Evolutionary conservation across 2,888 invertebrate genomes (phyloP), one percentile per base, ranked within the genome.

Genomic region (Pocota personata): DNA sequence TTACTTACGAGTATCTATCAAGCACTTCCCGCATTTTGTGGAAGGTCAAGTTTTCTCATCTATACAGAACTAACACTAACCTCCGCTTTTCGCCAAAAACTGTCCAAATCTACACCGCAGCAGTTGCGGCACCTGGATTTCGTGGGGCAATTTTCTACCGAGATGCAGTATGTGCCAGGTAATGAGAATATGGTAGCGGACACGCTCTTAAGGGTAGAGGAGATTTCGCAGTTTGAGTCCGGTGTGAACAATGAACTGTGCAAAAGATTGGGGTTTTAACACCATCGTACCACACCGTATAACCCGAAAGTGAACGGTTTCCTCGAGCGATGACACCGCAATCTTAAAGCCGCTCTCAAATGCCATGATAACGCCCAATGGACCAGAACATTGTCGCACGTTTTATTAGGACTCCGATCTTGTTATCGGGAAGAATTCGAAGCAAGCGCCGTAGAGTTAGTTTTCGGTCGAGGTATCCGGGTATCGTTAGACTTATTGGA

Each of bases 81-180:
- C 0, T 91, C 83, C 50, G 91, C 91, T 0, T 90, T 92, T 66
- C 14, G 67, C 3, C 86, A 89, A 76, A 89, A 89, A 8, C n/a
- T n/a, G n/a, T n/a, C n/a, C n/a, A n/a, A n/a, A n/a, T n/a, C n/a
- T n/a, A n/a, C n/a, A n/a, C n/a, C n/a, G n/a, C n/a, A n/a, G n/a
- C n/a, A n/a, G n/a, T n/a, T n/a, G n/a, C n/a, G n/a, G n/a, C n/a
- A n/a, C 35, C 88, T 93, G 0, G 90, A 91, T 58, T 90, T 88
- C 19, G 90, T 89, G 12, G 69, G 76, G 3, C 87, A 88, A 43
- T 87, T 77, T 16, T 58, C 83, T 4, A 87, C 87, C 0, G 66
- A 79, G 3, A 71, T 87, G 4, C 37, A 16, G 3, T 52, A 87
- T 12, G 24, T 83, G 4, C 46, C 80, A 4, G 87, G 82, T 2